These are phyloP conservation scores for Chrosomus eos DNA, from an alignment of 2,797 vertebrate genomes.

Conservation along the genomic window DNA sequence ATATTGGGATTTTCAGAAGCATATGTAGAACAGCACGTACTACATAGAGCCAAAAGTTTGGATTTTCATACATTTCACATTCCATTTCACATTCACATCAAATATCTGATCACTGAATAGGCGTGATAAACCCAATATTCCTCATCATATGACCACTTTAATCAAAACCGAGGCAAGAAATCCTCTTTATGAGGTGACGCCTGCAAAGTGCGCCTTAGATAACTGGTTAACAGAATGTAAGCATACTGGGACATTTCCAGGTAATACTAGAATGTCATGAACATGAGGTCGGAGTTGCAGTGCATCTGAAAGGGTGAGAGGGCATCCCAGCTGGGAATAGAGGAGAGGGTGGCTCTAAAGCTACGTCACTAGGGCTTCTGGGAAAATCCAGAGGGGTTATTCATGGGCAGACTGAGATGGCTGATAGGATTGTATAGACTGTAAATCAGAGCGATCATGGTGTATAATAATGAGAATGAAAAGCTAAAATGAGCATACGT, in stretches of 20 bases:
- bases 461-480: slow-evolving; percentile 2
- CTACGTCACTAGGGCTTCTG: slow-evolving; percentile 32
- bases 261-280: slow-evolving; percentile 73
- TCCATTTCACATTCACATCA: neutral
- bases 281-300: slow-evolving; percentile 9
- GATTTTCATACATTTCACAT: neutral
- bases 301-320: slow-evolving; percentile 23
- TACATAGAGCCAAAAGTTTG: neutral
- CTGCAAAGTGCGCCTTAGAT: slow-evolving; percentile 54
- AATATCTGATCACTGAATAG: too few relatives aligned
- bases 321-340: neutral
- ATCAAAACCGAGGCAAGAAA: slow-evolving; percentile 18
- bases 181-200: slow-evolving; percentile 36
- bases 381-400: slow-evolving; percentile 47
- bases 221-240: slow-evolving; percentile 68
- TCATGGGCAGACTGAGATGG: slow-evolving; percentile 44
- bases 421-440: slow-evolving; percentile 1
- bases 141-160: neutral
- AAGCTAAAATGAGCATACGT: neutral
- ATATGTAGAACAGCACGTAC: neutral
- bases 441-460: neutral
- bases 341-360: neutral
- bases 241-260: slow-evolving; percentile 50
- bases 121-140: too few relatives aligned
- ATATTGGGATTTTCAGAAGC: slow-evolving; percentile 13